A percentile compares a stretch with the other conserved stretches of the same genome.
phyloP scores from a whole-genome alignment of 1,140 invertebrate species.

The Bombus affinis region DNA sequence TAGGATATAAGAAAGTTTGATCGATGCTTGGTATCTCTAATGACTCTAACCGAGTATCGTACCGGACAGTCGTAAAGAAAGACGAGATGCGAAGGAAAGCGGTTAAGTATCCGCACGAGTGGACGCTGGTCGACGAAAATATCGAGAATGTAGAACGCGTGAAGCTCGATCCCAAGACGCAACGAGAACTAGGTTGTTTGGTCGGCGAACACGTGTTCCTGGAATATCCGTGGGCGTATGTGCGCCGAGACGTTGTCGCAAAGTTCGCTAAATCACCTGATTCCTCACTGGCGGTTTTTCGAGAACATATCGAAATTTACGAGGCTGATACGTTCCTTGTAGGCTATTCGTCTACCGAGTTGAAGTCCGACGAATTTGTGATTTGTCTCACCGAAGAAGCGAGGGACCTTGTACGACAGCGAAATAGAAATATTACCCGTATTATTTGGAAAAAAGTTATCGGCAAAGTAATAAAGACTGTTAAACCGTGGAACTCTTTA shows the following conservation, averaged over 20 bases:
- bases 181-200: conserved; percentile 69
- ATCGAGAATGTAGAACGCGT: conserved; percentile 70
- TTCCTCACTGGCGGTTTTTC: conserved; percentile 82
- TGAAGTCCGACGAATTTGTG: conserved; percentile 85
- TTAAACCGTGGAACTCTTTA: conserved; percentile 84
- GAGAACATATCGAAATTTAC: conserved; percentile 81
- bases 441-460: conserved; percentile 83
- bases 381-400: conserved; percentile 85
- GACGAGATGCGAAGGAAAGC: conserved; percentile 59
- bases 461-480: conserved; percentile 84
- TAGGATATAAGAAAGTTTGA: conserved; percentile 56
- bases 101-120: conserved; percentile 57
- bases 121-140: conserved; percentile 70
- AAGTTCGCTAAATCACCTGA: conserved; percentile 65
- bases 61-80: not conserved
- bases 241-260: conserved; percentile 83
- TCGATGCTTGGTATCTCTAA: conserved; percentile 55
- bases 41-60: no score
- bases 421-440: conserved; percentile 82
- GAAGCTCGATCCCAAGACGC: conserved; percentile 62
- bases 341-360: conserved; percentile 85
- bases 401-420: conserved; percentile 76
- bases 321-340: conserved; percentile 84
- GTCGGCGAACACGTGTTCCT: conserved; percentile 83
- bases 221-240: conserved; percentile 88